phyloP scores from a whole-genome alignment of 1,140 invertebrate genomes.

The Bombus confusus region DNA sequence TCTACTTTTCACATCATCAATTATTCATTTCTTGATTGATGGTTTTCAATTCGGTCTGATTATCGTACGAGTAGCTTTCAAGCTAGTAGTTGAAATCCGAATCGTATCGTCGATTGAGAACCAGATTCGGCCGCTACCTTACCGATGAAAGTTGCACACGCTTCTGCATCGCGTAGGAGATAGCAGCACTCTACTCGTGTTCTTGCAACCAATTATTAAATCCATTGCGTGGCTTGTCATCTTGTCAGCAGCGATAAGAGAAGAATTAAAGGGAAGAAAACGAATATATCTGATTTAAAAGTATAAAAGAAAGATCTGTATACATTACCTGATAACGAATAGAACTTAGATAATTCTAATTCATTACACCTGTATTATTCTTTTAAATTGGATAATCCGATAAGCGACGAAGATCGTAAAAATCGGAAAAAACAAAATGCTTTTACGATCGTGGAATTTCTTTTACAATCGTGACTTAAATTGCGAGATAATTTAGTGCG shows the following conservation, averaged over 20 bases:
- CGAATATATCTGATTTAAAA: not conserved
- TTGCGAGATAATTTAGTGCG: not conserved
- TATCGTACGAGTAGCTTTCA: slow-evolving; percentile 7
- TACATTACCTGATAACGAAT: not conserved
- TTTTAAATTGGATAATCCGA: not conserved
- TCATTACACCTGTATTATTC: not conserved
- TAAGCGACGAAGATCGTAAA: not conserved
- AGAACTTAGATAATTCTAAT: not conserved
- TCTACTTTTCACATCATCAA: slow-evolving; percentile 85
- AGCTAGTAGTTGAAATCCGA: not conserved
- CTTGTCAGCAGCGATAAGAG: not conserved
- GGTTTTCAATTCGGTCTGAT: not conserved
- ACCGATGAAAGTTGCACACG: slow-evolving; percentile 46
- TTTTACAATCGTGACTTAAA: slow-evolving; percentile 19
- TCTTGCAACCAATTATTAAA: not conserved
- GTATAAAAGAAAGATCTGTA: not conserved
- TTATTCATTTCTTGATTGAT: slow-evolving; percentile 19
- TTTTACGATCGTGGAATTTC: slow-evolving; percentile 11
- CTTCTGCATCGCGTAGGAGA: slow-evolving; percentile 44
- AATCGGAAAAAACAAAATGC: slow-evolving; percentile 40
- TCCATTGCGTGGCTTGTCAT: not conserved
- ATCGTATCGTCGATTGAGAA: slow-evolving; percentile 38
- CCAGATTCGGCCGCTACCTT: slow-evolving; percentile 46
- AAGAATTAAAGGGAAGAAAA: not conserved
- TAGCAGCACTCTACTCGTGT: slow-evolving; percentile 59